phyloP scores from a whole-genome alignment of 2,113 vertebrate genomes.

The Malaclemys terrapin region DNA sequence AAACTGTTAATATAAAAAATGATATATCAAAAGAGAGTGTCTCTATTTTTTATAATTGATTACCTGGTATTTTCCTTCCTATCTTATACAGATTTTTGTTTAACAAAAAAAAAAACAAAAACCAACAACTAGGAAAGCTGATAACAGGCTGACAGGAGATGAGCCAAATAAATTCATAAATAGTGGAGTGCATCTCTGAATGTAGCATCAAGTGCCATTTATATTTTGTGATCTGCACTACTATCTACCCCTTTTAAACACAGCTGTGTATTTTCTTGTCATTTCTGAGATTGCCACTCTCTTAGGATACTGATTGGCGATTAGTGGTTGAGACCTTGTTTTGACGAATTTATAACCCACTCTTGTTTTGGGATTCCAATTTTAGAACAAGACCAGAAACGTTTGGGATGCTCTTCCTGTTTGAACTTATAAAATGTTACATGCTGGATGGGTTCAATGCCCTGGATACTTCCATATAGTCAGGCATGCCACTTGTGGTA shows the following conservation, averaged over 20 bases:
- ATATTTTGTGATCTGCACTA: conserved; percentile 5
- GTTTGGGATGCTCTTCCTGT: neutral
- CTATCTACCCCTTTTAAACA: neutral
- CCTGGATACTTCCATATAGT: neutral
- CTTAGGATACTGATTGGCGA: neutral
- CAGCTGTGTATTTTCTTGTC: conserved; percentile 16
- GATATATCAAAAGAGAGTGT: neutral
- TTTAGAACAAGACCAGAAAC: neutral
- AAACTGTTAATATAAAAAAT: neutral
- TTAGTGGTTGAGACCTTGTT: neutral
- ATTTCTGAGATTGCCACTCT: neutral
- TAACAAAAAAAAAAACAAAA: neutral
- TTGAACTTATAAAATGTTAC: neutral
- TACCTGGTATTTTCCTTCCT: neutral
- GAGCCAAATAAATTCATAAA: conserved; percentile 27
- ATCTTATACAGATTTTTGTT: neutral
- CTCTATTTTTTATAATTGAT: conserved; percentile 18
- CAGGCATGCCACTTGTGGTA: neutral
- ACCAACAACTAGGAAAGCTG: neutral
- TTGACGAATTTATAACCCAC: neutral
- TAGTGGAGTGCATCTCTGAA: neutral
- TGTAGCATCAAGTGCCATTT: neutral
- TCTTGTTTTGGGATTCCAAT: neutral
- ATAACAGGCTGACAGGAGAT: neutral
- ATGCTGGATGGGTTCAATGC: neutral